phyloP scores from a whole-genome alignment of 1,140 invertebrate species.

The Rhizoglyphus robini region DNA sequence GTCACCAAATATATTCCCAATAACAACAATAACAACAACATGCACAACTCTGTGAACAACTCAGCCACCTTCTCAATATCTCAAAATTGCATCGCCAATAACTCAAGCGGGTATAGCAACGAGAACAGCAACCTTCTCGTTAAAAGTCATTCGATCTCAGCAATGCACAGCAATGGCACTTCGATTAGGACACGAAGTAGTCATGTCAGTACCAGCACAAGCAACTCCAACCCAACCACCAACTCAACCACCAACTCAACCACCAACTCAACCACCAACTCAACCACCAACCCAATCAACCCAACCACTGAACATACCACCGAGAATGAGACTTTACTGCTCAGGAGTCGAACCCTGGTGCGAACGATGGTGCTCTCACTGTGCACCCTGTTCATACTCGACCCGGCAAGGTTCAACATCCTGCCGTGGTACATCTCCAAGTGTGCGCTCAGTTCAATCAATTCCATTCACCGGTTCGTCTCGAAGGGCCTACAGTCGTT shows the following conservation, averaged over 20 bases:
- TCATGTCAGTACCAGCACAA: background rate
- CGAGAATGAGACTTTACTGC: background rate
- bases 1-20: conserved; percentile 12
- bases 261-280: too few species aligned
- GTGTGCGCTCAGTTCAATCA: too few species aligned
- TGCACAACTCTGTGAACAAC: background rate
- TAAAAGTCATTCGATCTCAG: background rate
- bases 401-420: too few species aligned
- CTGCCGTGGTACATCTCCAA: too few species aligned
- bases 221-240: background rate
- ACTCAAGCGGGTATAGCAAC: too few species aligned
- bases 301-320: too few species aligned
- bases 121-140: background rate
- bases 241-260: too few species aligned
- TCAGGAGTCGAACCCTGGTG: background rate
- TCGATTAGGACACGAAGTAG: background rate
- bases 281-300: background rate
- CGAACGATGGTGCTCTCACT: background rate
- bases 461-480: too few species aligned
- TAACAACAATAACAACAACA: conserved; percentile 5
- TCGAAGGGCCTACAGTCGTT: too few species aligned
- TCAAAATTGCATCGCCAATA: too few species aligned
- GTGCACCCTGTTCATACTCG: too few species aligned
- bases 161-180: background rate
- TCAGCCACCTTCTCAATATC: background rate